These are phyloP conservation scores for Ladona fulva DNA, from an alignment of 1,140 invertebrate genomes.

Conservation along the genomic window DNA sequence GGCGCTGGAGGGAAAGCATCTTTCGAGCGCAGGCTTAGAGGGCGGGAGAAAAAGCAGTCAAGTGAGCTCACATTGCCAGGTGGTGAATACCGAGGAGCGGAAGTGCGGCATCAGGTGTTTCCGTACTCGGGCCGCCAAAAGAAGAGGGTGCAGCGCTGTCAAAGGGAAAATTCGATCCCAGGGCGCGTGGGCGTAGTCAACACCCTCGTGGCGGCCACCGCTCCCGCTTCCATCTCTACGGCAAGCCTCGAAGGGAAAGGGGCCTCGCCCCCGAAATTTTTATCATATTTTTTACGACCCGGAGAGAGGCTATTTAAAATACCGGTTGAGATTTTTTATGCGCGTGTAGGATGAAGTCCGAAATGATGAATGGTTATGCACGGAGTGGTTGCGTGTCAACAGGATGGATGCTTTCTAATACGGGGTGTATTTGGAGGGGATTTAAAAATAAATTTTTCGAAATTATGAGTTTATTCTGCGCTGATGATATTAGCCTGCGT, in stretches of 20 bases:
- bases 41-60: not conserved
- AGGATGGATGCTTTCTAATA: not conserved
- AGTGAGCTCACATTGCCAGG: not conserved
- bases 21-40: not conserved
- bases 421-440: too few species aligned
- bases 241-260: not conserved
- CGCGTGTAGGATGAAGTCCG: not conserved
- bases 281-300: not conserved
- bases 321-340: not conserved
- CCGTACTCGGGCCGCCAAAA: not conserved
- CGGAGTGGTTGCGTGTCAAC: not conserved
- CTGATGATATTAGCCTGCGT: too few species aligned
- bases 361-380: not conserved
- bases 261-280: not conserved
- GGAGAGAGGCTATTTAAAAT: not conserved
- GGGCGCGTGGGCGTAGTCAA: not conserved
- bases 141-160: not conserved
- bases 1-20: not conserved
- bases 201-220: not conserved
- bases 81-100: not conserved
- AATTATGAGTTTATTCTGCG: too few species aligned
- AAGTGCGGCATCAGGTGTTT: conserved; percentile 1
- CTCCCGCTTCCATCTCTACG: not conserved
- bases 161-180: not conserved
- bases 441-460: too few species aligned